Evolutionary conservation across 1,140 invertebrate genomes (phyloP).

Genomic region (Caenorhabditis briggsae): DNA sequence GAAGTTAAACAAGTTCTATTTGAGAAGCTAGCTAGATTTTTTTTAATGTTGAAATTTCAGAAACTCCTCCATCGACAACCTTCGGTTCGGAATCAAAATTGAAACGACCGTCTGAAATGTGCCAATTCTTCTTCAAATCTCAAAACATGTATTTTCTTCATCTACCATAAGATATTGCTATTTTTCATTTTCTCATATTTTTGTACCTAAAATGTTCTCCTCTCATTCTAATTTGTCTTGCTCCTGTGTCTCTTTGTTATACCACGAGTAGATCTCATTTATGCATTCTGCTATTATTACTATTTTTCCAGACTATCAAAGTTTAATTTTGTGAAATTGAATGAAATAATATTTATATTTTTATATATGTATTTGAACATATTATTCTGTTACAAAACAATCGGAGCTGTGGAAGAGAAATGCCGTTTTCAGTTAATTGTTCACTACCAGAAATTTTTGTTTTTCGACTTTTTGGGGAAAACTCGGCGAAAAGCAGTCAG

Average conservation of each 20-base stretch:
- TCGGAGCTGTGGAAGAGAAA: too few relatives aligned
- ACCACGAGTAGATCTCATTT: slow-evolving; percentile 47
- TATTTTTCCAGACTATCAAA: too few relatives aligned
- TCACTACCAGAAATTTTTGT: too few relatives aligned
- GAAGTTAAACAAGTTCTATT: too few relatives aligned
- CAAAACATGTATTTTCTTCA: not conserved
- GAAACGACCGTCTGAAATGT: slow-evolving; percentile 49
- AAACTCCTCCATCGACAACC: slow-evolving; percentile 41
- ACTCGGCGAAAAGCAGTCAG: too few relatives aligned
- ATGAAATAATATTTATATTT: not conserved
- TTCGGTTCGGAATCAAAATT: slow-evolving; percentile 23
- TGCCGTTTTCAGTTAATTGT: too few relatives aligned
- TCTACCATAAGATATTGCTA: not conserved
- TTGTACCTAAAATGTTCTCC: slow-evolving; percentile 26
- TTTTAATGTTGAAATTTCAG: not conserved
- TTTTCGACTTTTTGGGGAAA: too few relatives aligned
- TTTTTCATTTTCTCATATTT: not conserved
- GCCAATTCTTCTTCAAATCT: not conserved
- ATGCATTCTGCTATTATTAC: not conserved
- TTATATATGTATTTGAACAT: too few relatives aligned
- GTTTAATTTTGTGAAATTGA: too few relatives aligned
- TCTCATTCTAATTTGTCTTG: not conserved
- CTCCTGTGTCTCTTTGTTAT: not conserved
- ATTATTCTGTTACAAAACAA: too few relatives aligned
- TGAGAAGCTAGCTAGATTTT: too few relatives aligned